Evolutionary conservation across 2,797 vertebrate genomes (phyloP).

Genomic region (Mus caroli): DNA sequence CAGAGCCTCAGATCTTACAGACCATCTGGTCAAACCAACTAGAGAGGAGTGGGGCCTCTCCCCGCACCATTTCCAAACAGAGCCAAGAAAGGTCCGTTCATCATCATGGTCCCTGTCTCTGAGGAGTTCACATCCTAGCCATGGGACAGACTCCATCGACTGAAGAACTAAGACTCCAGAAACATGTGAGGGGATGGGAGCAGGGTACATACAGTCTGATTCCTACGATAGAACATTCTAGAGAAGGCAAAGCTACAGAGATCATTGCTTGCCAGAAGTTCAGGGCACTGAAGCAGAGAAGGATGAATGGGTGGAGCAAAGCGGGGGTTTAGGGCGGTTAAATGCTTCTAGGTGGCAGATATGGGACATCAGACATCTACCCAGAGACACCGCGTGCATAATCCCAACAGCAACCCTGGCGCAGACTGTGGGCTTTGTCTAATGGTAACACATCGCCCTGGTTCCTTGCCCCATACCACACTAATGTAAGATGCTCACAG

Average conservation of each 20-base stretch:
- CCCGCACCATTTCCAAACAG: not conserved
- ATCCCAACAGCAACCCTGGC: not conserved
- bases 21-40: not conserved
- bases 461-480: accelerated
- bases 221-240: not conserved
- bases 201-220: not conserved
- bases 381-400: not conserved
- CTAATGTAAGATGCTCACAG: not conserved
- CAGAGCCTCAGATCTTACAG: not conserved
- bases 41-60: too few relatives aligned
- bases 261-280: not conserved
- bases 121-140: not conserved
- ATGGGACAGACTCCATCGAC: not conserved
- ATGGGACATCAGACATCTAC: accelerated
- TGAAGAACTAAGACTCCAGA: not conserved
- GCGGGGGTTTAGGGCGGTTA: not conserved
- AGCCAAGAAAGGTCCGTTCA: not conserved
- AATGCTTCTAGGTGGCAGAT: not conserved
- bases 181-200: not conserved
- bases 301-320: accelerated
- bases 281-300: too few relatives aligned
- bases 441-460: accelerated
- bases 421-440: not conserved
- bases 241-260: not conserved
- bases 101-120: not conserved